These are phyloP conservation scores for Helicoverpa assulta DNA, from an alignment of 2,888 invertebrate genomes.

Conservation along the genomic window DNA sequence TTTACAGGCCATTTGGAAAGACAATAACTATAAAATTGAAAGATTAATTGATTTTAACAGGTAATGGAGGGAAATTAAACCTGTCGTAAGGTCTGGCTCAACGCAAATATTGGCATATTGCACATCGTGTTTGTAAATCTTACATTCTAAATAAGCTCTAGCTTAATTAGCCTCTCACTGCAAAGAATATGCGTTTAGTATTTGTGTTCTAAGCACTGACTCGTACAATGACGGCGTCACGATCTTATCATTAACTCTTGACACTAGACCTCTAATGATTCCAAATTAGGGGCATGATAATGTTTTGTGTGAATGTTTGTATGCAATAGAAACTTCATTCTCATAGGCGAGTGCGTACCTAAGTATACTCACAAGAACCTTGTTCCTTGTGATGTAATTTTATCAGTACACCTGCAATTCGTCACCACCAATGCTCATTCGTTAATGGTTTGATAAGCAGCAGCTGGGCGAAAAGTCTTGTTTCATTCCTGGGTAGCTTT, in stretches of 20 bases:
- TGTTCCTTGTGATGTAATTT: neutral
- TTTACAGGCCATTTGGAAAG: neutral
- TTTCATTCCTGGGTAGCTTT: no score
- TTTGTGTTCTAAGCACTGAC: slow-evolving; percentile 20
- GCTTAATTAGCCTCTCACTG: slow-evolving; percentile 34
- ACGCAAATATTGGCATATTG: neutral
- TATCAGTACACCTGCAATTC: neutral
- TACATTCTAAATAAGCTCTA: slow-evolving; percentile 20
- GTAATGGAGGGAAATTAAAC: neutral
- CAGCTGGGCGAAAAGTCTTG: no score
- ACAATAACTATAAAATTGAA: neutral
- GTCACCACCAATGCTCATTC: neutral
- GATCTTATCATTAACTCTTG: slow-evolving; percentile 51
- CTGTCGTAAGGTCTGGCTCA: neutral
- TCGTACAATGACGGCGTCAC: slow-evolving; percentile 49
- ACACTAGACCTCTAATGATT: slow-evolving; percentile 49
- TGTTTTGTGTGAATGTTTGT: slow-evolving; percentile 32
- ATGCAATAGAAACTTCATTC: slow-evolving; percentile 27
- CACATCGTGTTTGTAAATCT: slow-evolving; percentile 1
- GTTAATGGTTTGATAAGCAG: neutral
- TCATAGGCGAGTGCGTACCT: slow-evolving; percentile 7
- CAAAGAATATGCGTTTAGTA: slow-evolving; percentile 38
- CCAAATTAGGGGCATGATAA: slow-evolving; percentile 44
- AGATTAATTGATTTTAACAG: neutral
- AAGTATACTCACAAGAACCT: neutral